Evolutionary conservation across 2,888 invertebrate species (phyloP).

Genomic region (Cephus rjabovi): DNA sequence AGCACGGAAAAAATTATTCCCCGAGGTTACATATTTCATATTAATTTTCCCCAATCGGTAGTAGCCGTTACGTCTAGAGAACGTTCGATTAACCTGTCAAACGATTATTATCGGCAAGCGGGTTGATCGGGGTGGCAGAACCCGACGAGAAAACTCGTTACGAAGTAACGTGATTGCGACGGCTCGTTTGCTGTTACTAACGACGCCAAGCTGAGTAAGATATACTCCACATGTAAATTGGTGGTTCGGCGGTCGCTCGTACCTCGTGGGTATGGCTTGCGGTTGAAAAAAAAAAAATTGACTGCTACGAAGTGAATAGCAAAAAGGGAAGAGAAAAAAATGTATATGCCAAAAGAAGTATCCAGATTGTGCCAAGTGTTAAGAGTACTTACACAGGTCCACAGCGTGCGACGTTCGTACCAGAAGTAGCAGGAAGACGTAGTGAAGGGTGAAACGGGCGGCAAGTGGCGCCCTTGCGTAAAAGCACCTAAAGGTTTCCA

Average conservation of each 20-base stretch:
- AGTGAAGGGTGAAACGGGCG: constrained; percentile 42
- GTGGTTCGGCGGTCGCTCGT: constrained; percentile 6
- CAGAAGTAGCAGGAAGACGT: constrained; percentile 34
- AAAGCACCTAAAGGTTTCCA: constrained; percentile 52
- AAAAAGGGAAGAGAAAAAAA: neutral
- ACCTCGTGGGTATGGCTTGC: constrained; percentile 12
- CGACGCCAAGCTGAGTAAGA: constrained; percentile 48
- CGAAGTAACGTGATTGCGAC: constrained; percentile 32
- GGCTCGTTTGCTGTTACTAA: constrained; percentile 38
- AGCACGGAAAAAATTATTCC: neutral
- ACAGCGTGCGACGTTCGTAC: constrained; percentile 46
- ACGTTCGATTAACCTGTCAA: neutral
- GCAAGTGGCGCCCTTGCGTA: constrained; percentile 53
- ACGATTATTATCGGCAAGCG: neutral
- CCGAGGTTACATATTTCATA: neutral
- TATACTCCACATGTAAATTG: constrained; percentile 56
- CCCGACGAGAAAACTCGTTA: constrained; percentile 32
- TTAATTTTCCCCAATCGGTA: too few species aligned
- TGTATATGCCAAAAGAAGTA: neutral
- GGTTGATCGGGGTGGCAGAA: neutral
- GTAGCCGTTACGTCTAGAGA: neutral
- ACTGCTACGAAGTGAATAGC: neutral
- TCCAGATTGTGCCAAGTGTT: neutral
- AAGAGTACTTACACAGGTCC: constrained; percentile 57
- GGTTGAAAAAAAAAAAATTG: neutral